Evolutionary conservation across 2,113 vertebrate species (phyloP), one percentile per base, ranked within the genome.

Genomic region (Bucco capensis): DNA sequence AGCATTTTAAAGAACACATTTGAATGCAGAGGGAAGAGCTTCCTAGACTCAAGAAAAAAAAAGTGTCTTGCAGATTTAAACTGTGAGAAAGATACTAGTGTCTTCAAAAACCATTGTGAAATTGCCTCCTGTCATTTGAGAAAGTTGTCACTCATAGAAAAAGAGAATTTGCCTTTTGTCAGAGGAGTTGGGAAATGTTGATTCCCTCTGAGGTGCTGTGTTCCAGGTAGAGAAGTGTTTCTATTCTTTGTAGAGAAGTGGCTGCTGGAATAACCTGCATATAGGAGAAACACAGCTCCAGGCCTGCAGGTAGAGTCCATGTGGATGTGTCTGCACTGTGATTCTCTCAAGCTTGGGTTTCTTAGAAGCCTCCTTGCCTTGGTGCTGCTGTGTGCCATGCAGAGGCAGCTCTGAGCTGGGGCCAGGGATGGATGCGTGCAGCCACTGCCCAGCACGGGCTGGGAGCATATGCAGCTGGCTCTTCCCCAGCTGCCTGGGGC

Each of bases 1-100:
- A 93, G 58, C 42, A 4, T 83, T 94, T 90, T 82, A 84, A 87
- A 75, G 75, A 88, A 65, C 72, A 67, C 38, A 75, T 95, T 57
- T 81, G 53, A 91, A 83, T 94, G 86, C 50, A 75, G 67, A 71
- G 56, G 42, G 56, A 86, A 76, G 61, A 62, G 60, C 85, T 88
- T 86, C n/a, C 21, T 66, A 50, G 64, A 5, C 47, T 72, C 19
- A 15, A 35, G 66, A 53, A 40, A 65, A 44, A 78, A 49, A 79
- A 37, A 31, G 5, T 44, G 27, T 37, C 31, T 66, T 87, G 14
- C 18, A 50, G 57, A 37, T 88, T 94, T 65, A 74, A 89, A 50
- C 4, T 3, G 3, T 12, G 64, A 35, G 38, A 60, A 91, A 40
- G 64, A 28, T 54, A 1, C 10, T 86, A n/a, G 57, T 71, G 61